Percentiles rank a stretch among this genome's conserved stretches.
phyloP scores from a whole-genome alignment of 2,888 invertebrate genomes.

The Cylindroiulus punctatus region DNA sequence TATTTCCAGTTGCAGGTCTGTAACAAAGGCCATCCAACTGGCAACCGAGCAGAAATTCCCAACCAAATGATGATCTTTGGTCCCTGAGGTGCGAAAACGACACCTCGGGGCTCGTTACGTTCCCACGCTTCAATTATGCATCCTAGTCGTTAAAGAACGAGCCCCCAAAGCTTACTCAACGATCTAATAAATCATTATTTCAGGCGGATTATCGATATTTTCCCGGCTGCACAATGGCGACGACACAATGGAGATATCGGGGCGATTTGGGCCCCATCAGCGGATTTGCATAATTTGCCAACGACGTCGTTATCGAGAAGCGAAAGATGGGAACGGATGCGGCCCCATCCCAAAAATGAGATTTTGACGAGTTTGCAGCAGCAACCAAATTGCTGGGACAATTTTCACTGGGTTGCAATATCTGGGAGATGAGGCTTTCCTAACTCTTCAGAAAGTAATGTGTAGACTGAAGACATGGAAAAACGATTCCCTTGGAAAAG shows the following conservation, averaged over 20 bases:
- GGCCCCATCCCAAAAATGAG: not conserved
- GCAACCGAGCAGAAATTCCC: not conserved
- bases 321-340: not conserved
- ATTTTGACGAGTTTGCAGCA: not conserved
- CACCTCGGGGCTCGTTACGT: not conserved
- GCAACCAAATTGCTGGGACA: too few species aligned
- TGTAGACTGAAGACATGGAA: too few species aligned
- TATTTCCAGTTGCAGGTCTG: not conserved
- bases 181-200: slow-evolving; percentile 20
- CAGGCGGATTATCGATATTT: not conserved
- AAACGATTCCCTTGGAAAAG: too few species aligned
- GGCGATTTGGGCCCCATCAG: not conserved
- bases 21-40: not conserved
- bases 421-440: too few species aligned
- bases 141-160: not conserved
- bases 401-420: too few species aligned
- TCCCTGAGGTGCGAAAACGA: not conserved
- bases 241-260: not conserved
- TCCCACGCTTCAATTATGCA: slow-evolving; percentile 16
- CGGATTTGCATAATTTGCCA: slow-evolving; percentile 10
- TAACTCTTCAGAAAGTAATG: too few species aligned
- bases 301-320: not conserved
- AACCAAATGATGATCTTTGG: not conserved
- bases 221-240: not conserved
- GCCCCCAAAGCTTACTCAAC: slow-evolving; percentile 24